phyloP scores from a whole-genome alignment of 2,797 vertebrate genomes.

The Amazonetta brasiliensis region DNA sequence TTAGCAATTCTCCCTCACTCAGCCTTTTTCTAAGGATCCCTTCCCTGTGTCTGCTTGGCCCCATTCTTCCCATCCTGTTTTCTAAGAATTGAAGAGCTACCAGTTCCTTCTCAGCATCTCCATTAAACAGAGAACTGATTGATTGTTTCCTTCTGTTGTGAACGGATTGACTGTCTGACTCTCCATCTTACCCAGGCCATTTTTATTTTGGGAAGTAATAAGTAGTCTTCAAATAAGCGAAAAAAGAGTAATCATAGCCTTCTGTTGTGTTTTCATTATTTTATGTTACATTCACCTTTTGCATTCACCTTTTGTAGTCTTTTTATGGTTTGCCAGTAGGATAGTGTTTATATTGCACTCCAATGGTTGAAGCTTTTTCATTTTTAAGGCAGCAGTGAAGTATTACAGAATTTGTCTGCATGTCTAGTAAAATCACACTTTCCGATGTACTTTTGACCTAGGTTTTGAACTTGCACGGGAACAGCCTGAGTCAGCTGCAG shows the following conservation, averaged over 20 bases:
- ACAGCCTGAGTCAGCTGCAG: conserved; percentile 84
- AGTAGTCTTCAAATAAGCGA: background rate
- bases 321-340: background rate
- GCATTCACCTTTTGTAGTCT: background rate
- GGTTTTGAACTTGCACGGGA: conserved; percentile 89
- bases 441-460: conserved; percentile 43
- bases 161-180: background rate
- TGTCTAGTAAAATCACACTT: background rate
- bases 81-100: background rate
- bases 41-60: background rate
- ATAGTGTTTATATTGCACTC: background rate
- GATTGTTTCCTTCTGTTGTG: background rate
- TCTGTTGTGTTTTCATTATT: background rate
- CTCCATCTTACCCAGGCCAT: background rate
- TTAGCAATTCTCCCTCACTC: background rate
- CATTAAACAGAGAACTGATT: background rate
- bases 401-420: background rate
- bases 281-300: background rate
- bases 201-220: background rate
- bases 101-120: background rate
- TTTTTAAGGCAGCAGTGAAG: background rate
- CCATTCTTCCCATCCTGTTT: background rate
- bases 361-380: background rate
- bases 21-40: background rate
- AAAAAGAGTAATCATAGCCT: background rate